Conservation (phyloP, 2,888 invertebrate genomes). For the Dolichopus griseipennis region DNA sequence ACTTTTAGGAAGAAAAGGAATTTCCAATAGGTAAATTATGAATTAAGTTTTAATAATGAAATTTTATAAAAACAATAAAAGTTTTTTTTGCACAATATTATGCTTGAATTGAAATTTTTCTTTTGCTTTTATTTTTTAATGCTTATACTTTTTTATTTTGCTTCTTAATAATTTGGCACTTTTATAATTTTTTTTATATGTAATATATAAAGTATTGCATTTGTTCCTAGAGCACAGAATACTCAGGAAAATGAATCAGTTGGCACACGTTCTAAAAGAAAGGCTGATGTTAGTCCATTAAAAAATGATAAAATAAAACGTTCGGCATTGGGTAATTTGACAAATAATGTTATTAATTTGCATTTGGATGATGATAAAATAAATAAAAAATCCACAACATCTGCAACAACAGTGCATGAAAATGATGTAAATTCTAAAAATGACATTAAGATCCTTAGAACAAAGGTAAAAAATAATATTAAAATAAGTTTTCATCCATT, state of each 20-base stretch:
- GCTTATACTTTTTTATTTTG: neutral
- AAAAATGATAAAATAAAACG: constrained; percentile 68
- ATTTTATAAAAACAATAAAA: too few species aligned
- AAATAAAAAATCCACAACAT: constrained; percentile 34
- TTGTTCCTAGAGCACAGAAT: constrained; percentile 24
- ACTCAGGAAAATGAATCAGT: constrained; percentile 35
- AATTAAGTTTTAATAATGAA: neutral
- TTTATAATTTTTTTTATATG: neutral
- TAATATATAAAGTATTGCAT: neutral
- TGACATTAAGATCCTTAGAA: neutral
- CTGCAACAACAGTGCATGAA: neutral
- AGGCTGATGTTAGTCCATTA: constrained; percentile 65
- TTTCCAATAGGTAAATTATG: constrained; percentile 28
- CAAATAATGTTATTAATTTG: constrained; percentile 47
- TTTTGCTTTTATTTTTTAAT: neutral
- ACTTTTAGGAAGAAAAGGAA: constrained; percentile 30
- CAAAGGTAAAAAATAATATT: neutral
- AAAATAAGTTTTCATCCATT: neutral
- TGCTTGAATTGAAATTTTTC: neutral
- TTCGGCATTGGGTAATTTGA: constrained; percentile 78
- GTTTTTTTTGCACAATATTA: too few species aligned
- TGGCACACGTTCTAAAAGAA: constrained; percentile 52
- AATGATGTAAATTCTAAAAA: neutral
- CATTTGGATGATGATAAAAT: constrained; percentile 41
- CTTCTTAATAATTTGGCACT: neutral